Evolutionary conservation across 2,113 vertebrate species (phyloP), one percentile per base, ranked within the genome.

Genomic region (Apistogramma diplotaenia): DNA sequence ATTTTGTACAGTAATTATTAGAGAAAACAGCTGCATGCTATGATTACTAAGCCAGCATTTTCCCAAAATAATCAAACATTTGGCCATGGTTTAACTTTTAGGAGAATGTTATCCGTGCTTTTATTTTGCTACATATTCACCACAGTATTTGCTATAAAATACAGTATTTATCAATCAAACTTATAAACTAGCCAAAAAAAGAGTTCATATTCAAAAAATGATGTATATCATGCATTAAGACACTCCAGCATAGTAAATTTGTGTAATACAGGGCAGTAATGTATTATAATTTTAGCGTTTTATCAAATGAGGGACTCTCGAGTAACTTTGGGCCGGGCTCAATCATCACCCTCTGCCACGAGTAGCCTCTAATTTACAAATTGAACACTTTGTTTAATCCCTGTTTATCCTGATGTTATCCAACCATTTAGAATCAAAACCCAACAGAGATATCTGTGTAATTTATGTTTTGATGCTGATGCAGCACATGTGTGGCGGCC

Each of bases 321-420:
- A 43, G 35, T 76, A 79, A 85, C 82, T 87, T 74, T 89, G 35
- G 87, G 76, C 71, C 80, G 27, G n/a, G n/a, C 59, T 60, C 35
- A 5, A 76, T 76, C 61, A 37, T 56, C 13, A n/a, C 18, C 62
- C 43, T 31, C 16, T 31, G 49, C 35, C 60, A 81, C 58, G 43
- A 80, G 6, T 27, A 79, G 54, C 65, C 72, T 62, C 76, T 82
- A 82, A 83, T 91, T 86, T 83, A 86, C 79, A 86, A 87, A 90
- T 79, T 79, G 56, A 88, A 80, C 76, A 82, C 82, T 81, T 85
- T 83, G 86, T 86, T 90, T 87, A 90, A 90, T 91, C 87, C 78
- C 27, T 51, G 25, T 72, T 78, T 86, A 84, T 91, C 84, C 87
- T 74, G 62, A 81, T 72, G 40, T 82, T 81, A 90, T 85, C 74